phyloP scores from a whole-genome alignment of 2,797 vertebrate species.

The Ambastaia sidthimunki region DNA sequence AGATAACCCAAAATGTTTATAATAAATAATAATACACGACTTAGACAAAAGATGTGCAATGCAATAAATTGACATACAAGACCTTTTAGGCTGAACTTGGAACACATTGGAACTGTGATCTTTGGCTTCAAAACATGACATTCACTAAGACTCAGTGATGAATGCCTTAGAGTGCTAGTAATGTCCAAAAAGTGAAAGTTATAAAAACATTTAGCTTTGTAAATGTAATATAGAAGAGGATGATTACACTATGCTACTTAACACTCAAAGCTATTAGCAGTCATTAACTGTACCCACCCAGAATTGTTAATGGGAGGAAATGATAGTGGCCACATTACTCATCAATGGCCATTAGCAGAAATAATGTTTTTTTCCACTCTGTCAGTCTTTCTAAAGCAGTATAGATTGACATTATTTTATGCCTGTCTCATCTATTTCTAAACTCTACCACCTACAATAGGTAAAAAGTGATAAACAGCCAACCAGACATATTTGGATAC shows the following conservation, averaged over 20 bases:
- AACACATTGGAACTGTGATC: no score
- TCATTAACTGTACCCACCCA: slow-evolving; percentile 35
- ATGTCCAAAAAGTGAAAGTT: not conserved
- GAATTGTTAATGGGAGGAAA: slow-evolving; percentile 20
- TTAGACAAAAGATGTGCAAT: no score
- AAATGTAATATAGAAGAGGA: not conserved
- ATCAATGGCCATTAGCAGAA: slow-evolving; percentile 28
- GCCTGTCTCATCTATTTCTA: not conserved
- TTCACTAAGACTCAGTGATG: not conserved
- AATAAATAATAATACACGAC: no score
- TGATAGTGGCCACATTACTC: not conserved
- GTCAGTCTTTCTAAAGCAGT: not conserved
- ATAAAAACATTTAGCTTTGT: not conserved
- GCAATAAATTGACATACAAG: no score
- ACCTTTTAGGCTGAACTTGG: no score
- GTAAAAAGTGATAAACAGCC: no score
- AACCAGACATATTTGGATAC: no score
- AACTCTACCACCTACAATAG: no score
- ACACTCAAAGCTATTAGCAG: slow-evolving; percentile 11
- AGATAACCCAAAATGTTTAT: no score
- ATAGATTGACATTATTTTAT: not conserved
- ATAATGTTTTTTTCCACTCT: not conserved
- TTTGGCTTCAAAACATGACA: not conserved
- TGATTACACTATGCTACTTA: slow-evolving; percentile 13
- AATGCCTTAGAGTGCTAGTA: not conserved